Base-by-base conservation (phyloP, 2,888 invertebrate species). In the Phrixothrix hirtus region DNA sequence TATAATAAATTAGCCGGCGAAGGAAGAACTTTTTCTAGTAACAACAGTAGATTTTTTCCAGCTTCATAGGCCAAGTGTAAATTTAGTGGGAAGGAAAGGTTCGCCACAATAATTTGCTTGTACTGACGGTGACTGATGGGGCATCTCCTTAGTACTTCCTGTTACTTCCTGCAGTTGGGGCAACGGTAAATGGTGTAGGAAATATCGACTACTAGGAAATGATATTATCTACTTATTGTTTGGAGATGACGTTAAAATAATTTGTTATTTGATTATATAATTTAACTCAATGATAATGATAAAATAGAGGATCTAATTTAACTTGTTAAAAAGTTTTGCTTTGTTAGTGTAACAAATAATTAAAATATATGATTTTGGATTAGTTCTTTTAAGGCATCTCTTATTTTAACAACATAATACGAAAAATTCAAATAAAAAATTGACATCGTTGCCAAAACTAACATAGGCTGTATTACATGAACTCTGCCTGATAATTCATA, bases 61-160 rank as follows among this genome's bases (percentile, higher is more conserved):
- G n/a, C n/a, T n/a, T n/a, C n/a, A n/a, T n/a, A 61, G 64, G 64
- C 62, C 63, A 64, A 62, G 64, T 67, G 65, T 67, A 67, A 67
- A 67, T 67, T 65, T 65, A 60, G 59, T 49, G 57, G 63, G 60
- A 60, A 63, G 64, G 62, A 67, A 65, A 62, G 65, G 65, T 62
- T 62, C 58, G 61, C 67, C 68, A 61, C 67, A 66, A 67, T 67
- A 69, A 67, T 67, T 69, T 67, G 66, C 63, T 66, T 62, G 64
- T 57, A 61, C 51, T 64, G 66, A 68, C 65, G 63, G 67, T 67
- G 68, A 68, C 66, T 65, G 68, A 68, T 67, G 66, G 64, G 64
- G 61, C 64, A 62, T 63, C 61, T 61, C 58, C 51, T 38, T 48
- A 55, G 45, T 55, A 54, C 57, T 66, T 63, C 63, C 63, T 46